These are phyloP conservation scores for Aythya baeri DNA, from an alignment of 2,113 vertebrate species.

Conservation along the genomic window DNA sequence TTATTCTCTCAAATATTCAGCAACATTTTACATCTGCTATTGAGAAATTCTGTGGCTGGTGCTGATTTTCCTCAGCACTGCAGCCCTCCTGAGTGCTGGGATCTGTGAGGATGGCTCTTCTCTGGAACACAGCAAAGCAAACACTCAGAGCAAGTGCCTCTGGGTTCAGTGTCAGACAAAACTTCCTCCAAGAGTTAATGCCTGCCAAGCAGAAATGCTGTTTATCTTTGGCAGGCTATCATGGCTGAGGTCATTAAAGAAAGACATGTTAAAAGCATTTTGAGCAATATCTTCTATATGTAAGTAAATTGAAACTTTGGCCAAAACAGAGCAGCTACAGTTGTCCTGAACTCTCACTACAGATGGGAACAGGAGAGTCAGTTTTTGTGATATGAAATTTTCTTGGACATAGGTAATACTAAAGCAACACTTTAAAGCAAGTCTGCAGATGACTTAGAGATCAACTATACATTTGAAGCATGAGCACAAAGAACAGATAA, in stretches of 20 bases:
- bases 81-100: not conserved
- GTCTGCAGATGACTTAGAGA: not conserved
- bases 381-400: not conserved
- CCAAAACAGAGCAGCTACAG: not conserved
- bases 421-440: not conserved
- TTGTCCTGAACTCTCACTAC: not conserved
- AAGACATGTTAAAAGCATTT: conserved; percentile 41
- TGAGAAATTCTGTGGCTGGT: not conserved
- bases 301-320: conserved; percentile 16
- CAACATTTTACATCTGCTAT: not conserved
- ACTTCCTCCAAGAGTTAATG: not conserved
- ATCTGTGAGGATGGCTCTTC: not conserved
- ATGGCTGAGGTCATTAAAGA: conserved; percentile 20
- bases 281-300: conserved; percentile 17
- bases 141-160: not conserved
- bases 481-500: not conserved
- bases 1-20: not conserved
- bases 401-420: not conserved
- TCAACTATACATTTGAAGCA: not conserved
- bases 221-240: conserved; percentile 35
- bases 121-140: not conserved
- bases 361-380: not conserved
- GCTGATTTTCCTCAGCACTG: not conserved
- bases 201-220: not conserved
- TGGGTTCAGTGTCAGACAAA: fast-evolving